Base-by-base conservation (phyloP, 1,140 invertebrate species). In the Steinernema khuongi region DNA sequence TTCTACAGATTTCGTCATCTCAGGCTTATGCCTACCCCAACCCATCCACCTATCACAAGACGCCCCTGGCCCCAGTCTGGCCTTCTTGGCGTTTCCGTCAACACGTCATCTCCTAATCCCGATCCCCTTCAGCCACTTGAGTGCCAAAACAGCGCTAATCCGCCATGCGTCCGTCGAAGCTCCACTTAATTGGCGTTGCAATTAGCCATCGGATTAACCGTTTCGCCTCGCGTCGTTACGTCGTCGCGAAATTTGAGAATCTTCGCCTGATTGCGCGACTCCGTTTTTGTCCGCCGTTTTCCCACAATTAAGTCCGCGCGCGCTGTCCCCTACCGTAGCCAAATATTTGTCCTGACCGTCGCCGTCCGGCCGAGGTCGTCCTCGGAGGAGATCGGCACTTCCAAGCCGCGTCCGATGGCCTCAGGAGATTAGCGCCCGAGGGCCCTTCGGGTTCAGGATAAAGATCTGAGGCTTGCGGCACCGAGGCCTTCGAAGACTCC, bases 141-240 rank as follows among this genome's bases (percentile, higher is more conserved):
- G n/a, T n/a, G n/a, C 19, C 50, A 60, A 60, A 60, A 7, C 7
- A 14, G 50, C 50, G n/a, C n/a, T n/a, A n/a, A n/a, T n/a, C n/a
- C n/a, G n/a, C n/a, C n/a, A n/a, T n/a, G n/a, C n/a, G n/a, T 60
- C 19, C 50, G 14, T 14, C 50, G 4, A 22, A 7, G 14, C 50
- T 22, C 22, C 50, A 60, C 50, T 60, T 60, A 60, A 60, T 60
- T 60, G 50, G 22, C 14, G 19, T 22, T 22, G 50, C 26, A 60
- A 60, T 60, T 60, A 60, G 50, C n/a, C 50, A 4, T 26, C 50
- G 50, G 50, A 60, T 60, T 60, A 60, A 60, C 50, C 50, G 11
- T 60, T 60, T 60, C 50, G 14, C 26, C 22, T 22, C 22, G 50
- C 50, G 50, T 26, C 50, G 50, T 60, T 60, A 60, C 50, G 50